Base-by-base conservation (phyloP, 64 coral and sea anemone species). In the Catalaphyllia jardinei region DNA sequence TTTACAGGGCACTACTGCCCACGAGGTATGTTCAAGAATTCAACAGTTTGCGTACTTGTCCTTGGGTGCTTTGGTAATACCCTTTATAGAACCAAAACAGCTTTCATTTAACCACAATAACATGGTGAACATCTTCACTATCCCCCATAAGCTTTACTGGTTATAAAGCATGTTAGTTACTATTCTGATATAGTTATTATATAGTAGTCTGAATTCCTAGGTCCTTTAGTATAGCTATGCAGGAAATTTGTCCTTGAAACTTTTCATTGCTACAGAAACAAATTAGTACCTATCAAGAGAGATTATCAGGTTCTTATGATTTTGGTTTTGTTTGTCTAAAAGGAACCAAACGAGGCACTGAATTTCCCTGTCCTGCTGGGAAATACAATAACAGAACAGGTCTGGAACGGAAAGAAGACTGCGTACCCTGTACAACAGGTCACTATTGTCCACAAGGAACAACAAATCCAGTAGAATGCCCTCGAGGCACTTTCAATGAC, bases 321-420 rank as follows among this genome's bases (percentile, higher is more conserved):
- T 20, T 74, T 61, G 4, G 49, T 90, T 79, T 52, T 76, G 18
- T 82, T 20, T 50, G 3, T 55, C 16, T 39, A 33, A n/a, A 54
- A 98, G 96, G 90, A 62, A 98, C 96, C 8, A 91, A 94, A 75
- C 76, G 93, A 89, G 93, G 93, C 27, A 98, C 83, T 24, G 87
- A 98, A 79, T 98, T 93, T 75, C 93, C 96, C 6, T 98, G 96
- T 76, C 67, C 93, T 85, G 78, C 96, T 95, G 96, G 96, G 0
- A 98, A 93, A 61, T 98, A 84, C 79, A 93, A 94, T 31, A 98
- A 98, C 72, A 90, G 89, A 52, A 98, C 96, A 62, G 96, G 96
- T 24, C 90, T 93, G 67, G 90, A 95, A 19, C 74, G 96, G 59
- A 93, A 91, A 74, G 90, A 98, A 61, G 80, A 90, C 25, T 98